A percentile compares a stretch with the other conserved stretches of the same genome.
Evolutionary conservation across 2,113 vertebrate genomes (phyloP).

Genomic region (Albula goreensis): DNA sequence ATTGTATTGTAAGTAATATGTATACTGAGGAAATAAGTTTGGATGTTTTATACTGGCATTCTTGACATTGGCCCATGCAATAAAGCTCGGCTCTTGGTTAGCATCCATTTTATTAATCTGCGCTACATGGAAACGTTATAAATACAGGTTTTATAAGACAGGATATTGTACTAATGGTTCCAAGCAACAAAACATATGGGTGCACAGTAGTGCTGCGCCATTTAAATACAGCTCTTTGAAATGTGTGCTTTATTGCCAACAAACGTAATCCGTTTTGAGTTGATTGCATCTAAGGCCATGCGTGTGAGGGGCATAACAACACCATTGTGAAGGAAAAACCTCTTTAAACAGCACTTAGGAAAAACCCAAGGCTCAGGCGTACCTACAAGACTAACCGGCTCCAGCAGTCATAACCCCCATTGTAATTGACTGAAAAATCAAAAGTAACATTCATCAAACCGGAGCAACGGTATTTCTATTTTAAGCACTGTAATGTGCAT

Average conservation of each 20-base stretch:
- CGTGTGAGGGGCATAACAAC: conserved; percentile 68
- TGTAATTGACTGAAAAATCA: conserved; percentile 49
- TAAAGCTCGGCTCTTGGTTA: conserved; percentile 44
- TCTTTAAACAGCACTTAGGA: conserved; percentile 64
- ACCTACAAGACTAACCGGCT: conserved; percentile 45
- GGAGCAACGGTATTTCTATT: conserved; percentile 52
- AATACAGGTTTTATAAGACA: conserved; percentile 51
- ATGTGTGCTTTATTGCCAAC: conserved; percentile 61
- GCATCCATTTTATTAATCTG: conserved; percentile 50
- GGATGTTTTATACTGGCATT: conserved; percentile 38
- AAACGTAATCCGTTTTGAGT: conserved; percentile 60
- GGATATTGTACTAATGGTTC: conserved; percentile 53
- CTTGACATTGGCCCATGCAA: conserved; percentile 41
- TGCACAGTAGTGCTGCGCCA: conserved; percentile 43
- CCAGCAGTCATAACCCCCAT: conserved; percentile 50
- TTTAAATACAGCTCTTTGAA: conserved; percentile 44
- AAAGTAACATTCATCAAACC: conserved; percentile 58
- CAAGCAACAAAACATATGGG: conserved; percentile 53
- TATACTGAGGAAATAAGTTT: conserved; percentile 32
- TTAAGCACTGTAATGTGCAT: conserved; percentile 31
- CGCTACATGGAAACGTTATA: conserved; percentile 56
- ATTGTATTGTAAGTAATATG: conserved; percentile 1
- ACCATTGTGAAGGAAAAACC: conserved; percentile 31
- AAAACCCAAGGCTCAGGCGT: conserved; percentile 58
- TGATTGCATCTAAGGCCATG: conserved; percentile 61